Evolutionary conservation across 2,888 invertebrate species (phyloP), one percentile per base, ranked within the genome.

Genomic region (Gortyna flavago): DNA sequence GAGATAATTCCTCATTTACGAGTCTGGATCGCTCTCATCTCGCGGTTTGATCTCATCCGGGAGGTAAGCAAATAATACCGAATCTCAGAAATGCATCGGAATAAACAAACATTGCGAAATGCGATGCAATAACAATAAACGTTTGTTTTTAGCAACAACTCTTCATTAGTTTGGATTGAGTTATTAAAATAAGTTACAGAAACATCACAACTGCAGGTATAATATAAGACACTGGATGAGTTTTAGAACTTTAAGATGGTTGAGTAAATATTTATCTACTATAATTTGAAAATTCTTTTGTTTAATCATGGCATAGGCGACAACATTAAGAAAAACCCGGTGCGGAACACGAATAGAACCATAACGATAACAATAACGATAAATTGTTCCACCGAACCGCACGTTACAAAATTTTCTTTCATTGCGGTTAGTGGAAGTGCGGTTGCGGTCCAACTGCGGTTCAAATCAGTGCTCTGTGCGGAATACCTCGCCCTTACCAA

Each of bases 1-100:
- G 32, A 67, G 51, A 81, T 62, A 75, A 66, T 65, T 79, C 29
- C 25, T 48, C 61, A 29, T 83, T 83, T 62, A 83, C 75, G 83
- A 83, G 62, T 61, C 64, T 29, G 65, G 59, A 67, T 71, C n/a
- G 59, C 71, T 78, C 44, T 54, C 48, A 51, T 81, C 57, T 70
- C 75, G 73, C 41, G 71, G 73, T 61, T 61, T 67, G 59, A 65
- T 67, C 71, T 57, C 76, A 57, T 59, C 57, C 61, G 54, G 62
- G 16, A 32, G 38, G 48, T 61, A 65, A 74, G 35, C 79, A 66
- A 65, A 72, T 72, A 70, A 51, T 68, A 41, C 35, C 13, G 35
- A 54, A 61, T 72, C 38, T 35, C 54, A 72, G 65, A 72, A 82
- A 62, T 72, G 61, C 41, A 71, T 29, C 1, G 18, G 18, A 59